Evolutionary conservation across 1,140 invertebrate genomes (phyloP).

Genomic region (Dendrolimus punctatus): DNA sequence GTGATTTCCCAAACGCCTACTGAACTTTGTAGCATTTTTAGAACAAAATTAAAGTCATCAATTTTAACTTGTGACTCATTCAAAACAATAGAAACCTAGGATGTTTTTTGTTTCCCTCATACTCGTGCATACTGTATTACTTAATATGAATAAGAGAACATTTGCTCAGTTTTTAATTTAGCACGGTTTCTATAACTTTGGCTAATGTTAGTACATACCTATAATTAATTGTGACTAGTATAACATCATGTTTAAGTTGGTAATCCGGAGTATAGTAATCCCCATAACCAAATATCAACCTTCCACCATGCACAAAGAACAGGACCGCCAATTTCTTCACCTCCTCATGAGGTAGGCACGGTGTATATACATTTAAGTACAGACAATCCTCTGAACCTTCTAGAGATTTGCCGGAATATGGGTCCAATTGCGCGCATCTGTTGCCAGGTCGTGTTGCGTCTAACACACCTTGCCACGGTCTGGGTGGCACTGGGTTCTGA

Average conservation of each 20-base stretch:
- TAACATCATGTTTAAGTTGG: slow-evolving; percentile 75
- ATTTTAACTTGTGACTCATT: too few relatives aligned
- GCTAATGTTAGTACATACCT: too few relatives aligned
- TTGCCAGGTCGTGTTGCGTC: slow-evolving; percentile 74
- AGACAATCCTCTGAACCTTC: slow-evolving; percentile 65
- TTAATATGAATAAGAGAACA: too few relatives aligned
- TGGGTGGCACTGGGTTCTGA: slow-evolving; percentile 61
- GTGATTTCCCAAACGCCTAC: too few relatives aligned
- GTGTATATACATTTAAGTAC: slow-evolving; percentile 63
- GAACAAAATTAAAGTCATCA: too few relatives aligned
- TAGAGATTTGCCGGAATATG: slow-evolving; percentile 45
- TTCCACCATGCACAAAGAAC: slow-evolving; percentile 74
- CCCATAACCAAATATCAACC: slow-evolving; percentile 67
- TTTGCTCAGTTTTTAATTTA: too few relatives aligned
- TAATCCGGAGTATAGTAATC: slow-evolving; percentile 75
- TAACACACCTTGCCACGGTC: slow-evolving; percentile 72
- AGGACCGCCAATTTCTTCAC: slow-evolving; percentile 63
- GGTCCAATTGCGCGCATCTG: slow-evolving; percentile 64
- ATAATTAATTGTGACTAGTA: slow-evolving; percentile 81
- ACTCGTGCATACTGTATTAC: too few relatives aligned
- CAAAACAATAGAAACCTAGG: too few relatives aligned
- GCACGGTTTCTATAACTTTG: too few relatives aligned
- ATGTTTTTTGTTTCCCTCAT: too few relatives aligned
- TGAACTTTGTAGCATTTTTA: too few relatives aligned
- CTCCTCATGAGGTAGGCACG: slow-evolving; percentile 37